Base-by-base conservation (phyloP, 1,140 invertebrate genomes). In the Anastrepha obliqua region DNA sequence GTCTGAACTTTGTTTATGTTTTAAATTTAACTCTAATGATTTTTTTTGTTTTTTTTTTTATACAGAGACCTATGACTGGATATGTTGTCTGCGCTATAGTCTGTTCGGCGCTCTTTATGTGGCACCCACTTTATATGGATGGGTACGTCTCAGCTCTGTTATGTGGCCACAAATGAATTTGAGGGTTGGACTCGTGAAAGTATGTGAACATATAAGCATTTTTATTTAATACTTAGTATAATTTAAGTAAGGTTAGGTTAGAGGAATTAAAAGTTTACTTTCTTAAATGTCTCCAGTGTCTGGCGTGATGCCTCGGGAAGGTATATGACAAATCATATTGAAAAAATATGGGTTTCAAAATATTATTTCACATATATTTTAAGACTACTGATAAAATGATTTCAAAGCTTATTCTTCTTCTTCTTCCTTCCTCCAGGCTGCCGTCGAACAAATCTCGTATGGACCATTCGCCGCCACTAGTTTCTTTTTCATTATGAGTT, bases 401-500 rank as follows among this genome's bases (percentile, higher is more conserved):
- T 29, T 29, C 29, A 29, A 29, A 29, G 0, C 29, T 29, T 0
- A 29, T 29, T 29, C 29, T 29, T 87, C 85, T 60, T 74, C 85
- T 89, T 17, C 62, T 88, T 86, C 78, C 89, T 64, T 67, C 88
- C 93, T 95, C 60, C 90, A 97, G 97, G 97, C 96, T 88, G 90
- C 96, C 51, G 94, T 97, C 62, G 97, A 98, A 94, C 97, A 97
- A 94, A 93, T 98, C 11, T 95, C 96, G 1, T 98, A 98, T 91
- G 96, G 96, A 29, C 97, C 97, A 88, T 95, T 96, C 89, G 97
- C 97, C 81, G 96, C 97, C 94, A 94, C 94, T 88, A 96, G 96
- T 90, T 98, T 98, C 90, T 97, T 97, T 91, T 96, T 97, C 94
- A 95, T 95, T 58, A 97, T 98, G 95, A 97, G 95, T 91, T 90